Conservation (phyloP, 2,888 invertebrate species). For the Scaeva pyrastri region DNA sequence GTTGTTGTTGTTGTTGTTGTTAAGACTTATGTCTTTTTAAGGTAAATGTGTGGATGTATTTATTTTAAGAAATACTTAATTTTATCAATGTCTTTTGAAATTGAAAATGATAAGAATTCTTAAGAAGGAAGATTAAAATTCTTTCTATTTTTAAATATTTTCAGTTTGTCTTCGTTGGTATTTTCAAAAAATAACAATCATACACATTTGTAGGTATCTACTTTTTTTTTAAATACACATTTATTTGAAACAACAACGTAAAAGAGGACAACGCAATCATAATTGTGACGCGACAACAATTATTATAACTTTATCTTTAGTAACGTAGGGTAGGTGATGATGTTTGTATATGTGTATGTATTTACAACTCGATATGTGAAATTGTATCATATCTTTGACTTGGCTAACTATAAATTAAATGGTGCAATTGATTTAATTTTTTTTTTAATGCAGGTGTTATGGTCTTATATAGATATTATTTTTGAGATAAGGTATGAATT, state of each 20-base stretch:
- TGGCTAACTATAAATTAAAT: constrained; percentile 46
- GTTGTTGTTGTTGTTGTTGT: not conserved
- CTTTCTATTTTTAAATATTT: not conserved
- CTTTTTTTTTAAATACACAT: not conserved
- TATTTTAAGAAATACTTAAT: constrained; percentile 16
- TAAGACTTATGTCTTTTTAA: not conserved
- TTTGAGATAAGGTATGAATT: constrained; percentile 46
- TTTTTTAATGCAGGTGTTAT: constrained; percentile 52
- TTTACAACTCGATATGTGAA: too few relatives aligned
- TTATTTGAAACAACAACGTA: not conserved
- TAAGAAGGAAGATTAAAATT: constrained; percentile 13
- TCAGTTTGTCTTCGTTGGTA: not conserved
- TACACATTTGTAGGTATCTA: not conserved
- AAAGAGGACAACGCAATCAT: constrained; percentile 8
- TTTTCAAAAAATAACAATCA: not conserved
- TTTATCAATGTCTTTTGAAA: constrained; percentile 7
- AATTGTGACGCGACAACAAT: constrained; percentile 26
- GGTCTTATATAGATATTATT: constrained; percentile 32
- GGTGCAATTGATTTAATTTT: constrained; percentile 34
- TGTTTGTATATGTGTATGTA: too few relatives aligned
- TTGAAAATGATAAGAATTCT: constrained; percentile 10
- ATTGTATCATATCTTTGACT: not conserved
- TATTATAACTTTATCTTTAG: constrained; percentile 13
- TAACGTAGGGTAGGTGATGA: not conserved
- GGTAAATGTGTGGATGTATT: not conserved